These are phyloP conservation scores for Daubentonia madagascariensis DNA, from an alignment of 2,113 vertebrate genomes.

Conservation along the genomic window DNA sequence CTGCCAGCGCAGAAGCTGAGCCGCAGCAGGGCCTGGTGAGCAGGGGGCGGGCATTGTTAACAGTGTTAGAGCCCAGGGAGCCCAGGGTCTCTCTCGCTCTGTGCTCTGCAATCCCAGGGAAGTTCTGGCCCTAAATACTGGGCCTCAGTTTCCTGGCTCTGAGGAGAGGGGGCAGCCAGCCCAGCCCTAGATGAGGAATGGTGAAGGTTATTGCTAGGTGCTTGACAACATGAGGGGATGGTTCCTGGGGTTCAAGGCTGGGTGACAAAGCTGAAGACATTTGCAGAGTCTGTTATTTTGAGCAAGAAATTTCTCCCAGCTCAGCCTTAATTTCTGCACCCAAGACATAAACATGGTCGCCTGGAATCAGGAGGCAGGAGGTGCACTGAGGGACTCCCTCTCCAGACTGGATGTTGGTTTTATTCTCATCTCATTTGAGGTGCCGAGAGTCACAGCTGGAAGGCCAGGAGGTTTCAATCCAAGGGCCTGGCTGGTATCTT, in stretches of 20 bases:
- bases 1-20: not conserved
- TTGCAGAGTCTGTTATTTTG: not conserved
- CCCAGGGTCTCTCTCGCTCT: not conserved
- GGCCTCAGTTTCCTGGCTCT: constrained; percentile 39
- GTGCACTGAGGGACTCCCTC: not conserved
- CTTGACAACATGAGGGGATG: not conserved
- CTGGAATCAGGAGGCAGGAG: not conserved
- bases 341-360: not conserved
- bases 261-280: not conserved
- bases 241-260: not conserved
- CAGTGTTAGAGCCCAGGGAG: not conserved
- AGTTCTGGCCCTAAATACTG: not conserved
- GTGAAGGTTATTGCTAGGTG: not conserved
- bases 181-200: not conserved
- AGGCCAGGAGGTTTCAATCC: not conserved
- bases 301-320: not conserved
- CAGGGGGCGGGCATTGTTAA: not conserved
- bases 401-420: not conserved
- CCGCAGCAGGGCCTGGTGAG: not conserved
- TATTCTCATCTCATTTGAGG: constrained; percentile 33
- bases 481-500: not conserved
- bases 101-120: not conserved
- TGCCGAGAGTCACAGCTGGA: not conserved
- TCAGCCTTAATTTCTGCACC: not conserved
- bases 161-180: not conserved